Evolutionary conservation across 2,888 invertebrate genomes (phyloP).

Genomic region (Mycogona germanica): DNA sequence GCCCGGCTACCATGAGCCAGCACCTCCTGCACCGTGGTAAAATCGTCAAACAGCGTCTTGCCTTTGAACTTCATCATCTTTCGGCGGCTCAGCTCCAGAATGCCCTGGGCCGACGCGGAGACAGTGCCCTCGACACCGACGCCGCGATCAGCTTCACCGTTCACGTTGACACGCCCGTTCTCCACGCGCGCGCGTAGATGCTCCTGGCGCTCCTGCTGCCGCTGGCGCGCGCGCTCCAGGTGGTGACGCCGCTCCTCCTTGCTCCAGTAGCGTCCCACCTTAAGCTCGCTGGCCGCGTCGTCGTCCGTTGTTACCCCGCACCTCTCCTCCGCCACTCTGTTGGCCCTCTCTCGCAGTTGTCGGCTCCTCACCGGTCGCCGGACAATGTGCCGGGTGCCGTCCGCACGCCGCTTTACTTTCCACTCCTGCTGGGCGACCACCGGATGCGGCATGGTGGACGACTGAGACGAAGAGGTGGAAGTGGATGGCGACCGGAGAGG

Average conservation of each 20-base stretch:
- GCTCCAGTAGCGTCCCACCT: conserved; percentile 60
- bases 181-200: not conserved
- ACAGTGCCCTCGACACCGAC: not conserved
- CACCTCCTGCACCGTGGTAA: conserved; percentile 39
- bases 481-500: conserved; percentile 27
- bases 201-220: conserved; percentile 35
- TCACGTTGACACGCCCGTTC: too few species aligned
- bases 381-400: conserved; percentile 63
- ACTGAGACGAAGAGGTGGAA: conserved; percentile 47
- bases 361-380: conserved; percentile 53
- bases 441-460: conserved; percentile 30
- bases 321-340: conserved; percentile 52
- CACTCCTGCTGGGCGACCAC: conserved; percentile 44
- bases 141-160: not conserved
- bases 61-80: conserved; percentile 28
- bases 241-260: conserved; percentile 62
- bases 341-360: conserved; percentile 51
- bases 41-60: conserved; percentile 38
- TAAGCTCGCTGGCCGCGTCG: conserved; percentile 62
- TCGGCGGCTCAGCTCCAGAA: conserved; percentile 11
- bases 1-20: conserved; percentile 36
- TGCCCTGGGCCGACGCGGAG: not conserved
- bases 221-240: conserved; percentile 52
- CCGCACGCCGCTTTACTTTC: conserved; percentile 63
- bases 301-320: conserved; percentile 59